Evolutionary conservation across 2,113 vertebrate genomes (phyloP).

Genomic region (Sterrhoptilus dennistouni): DNA sequence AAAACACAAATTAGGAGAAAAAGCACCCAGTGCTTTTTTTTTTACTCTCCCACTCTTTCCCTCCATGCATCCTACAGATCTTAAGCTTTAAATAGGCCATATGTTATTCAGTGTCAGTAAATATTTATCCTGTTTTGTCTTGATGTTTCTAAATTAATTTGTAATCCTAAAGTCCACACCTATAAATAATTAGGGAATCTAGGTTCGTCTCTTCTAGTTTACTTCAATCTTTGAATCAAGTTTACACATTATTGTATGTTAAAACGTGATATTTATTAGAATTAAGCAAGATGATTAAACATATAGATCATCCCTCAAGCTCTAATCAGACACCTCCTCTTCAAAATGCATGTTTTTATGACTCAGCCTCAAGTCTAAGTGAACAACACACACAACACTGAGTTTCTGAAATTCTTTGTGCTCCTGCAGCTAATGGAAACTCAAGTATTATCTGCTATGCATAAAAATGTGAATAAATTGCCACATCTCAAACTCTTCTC

Average conservation of each 20-base stretch:
- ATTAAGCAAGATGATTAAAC: neutral
- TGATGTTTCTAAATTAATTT: neutral
- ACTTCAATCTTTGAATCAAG: neutral
- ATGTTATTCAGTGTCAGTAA: neutral
- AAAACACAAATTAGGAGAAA: neutral
- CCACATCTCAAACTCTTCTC: neutral
- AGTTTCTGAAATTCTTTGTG: constrained; percentile 1
- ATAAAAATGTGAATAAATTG: constrained; percentile 40
- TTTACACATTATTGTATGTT: neutral
- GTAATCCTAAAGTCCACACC: neutral
- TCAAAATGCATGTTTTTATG: neutral
- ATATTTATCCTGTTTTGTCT: neutral
- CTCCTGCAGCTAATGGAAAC: constrained; percentile 34
- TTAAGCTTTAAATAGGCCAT: neutral
- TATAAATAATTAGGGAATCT: neutral
- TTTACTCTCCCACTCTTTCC: neutral
- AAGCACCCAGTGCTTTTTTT: neutral
- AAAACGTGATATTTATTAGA: neutral
- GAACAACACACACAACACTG: neutral
- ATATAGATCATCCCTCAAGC: neutral
- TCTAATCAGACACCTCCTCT: neutral
- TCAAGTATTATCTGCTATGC: constrained; percentile 14
- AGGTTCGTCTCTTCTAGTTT: neutral
- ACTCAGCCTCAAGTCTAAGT: neutral
- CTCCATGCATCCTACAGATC: neutral